Percentiles rank a stretch among this genome's conserved stretches.
Conservation (phyloP, 2,797 vertebrate species). For the Tapirus indicus region DNA sequence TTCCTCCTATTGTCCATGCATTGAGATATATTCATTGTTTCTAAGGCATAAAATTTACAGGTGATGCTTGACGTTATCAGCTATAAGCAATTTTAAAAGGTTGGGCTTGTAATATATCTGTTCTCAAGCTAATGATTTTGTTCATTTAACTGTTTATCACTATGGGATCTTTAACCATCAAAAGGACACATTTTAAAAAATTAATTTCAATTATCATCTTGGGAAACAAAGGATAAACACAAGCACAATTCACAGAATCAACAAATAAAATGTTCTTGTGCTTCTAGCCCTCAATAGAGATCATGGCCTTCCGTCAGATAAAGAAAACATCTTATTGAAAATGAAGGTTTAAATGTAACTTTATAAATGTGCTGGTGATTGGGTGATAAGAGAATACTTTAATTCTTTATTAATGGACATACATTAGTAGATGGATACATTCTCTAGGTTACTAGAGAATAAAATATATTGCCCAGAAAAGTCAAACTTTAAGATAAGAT, state of each 20-base stretch:
- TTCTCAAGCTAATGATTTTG: slow-evolving; percentile 56
- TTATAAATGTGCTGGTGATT: not conserved
- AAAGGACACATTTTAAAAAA: slow-evolving; percentile 18
- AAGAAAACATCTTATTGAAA: slow-evolving; percentile 59
- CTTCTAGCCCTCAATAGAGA: not conserved
- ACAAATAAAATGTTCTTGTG: not conserved
- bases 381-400: not conserved
- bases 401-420: slow-evolving; percentile 15
- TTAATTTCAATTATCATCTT: slow-evolving; percentile 24
- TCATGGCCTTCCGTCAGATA: slow-evolving; percentile 3
- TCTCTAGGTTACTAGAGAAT: slow-evolving; percentile 50
- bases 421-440: not conserved
- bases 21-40: not conserved
- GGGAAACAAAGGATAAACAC: slow-evolving; percentile 38
- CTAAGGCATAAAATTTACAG: not conserved
- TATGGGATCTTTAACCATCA: not conserved
- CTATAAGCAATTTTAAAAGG: not conserved
- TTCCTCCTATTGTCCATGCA: not conserved
- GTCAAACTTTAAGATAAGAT: slow-evolving; percentile 57
- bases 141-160: not conserved
- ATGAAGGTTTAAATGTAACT: slow-evolving; percentile 13
- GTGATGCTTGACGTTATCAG: not conserved
- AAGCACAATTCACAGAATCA: slow-evolving; percentile 29
- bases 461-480: not conserved
- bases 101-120: not conserved